Evolutionary conservation across 2,113 vertebrate genomes (phyloP).

Genomic region (Corythaixoides concolor): DNA sequence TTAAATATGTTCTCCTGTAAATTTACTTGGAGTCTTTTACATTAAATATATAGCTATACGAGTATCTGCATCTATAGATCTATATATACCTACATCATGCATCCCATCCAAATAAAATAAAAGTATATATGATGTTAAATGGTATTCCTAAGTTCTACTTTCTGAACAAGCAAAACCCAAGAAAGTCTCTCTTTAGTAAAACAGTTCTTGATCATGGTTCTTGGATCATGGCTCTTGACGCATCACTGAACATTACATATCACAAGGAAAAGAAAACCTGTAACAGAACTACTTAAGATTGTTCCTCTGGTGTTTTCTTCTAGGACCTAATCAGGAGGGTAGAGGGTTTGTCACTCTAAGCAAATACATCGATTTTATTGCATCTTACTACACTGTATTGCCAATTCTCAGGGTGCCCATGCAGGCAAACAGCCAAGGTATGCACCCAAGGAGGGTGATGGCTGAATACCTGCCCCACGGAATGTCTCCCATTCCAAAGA

Average conservation of each 20-base stretch:
- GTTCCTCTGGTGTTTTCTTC: not conserved
- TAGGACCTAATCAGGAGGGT: not conserved
- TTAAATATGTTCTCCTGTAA: not conserved
- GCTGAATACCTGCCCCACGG: too few species aligned
- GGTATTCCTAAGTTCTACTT: not conserved
- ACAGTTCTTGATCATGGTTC: not conserved
- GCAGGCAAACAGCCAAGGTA: not conserved
- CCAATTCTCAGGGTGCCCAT: not conserved
- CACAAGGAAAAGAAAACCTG: not conserved
- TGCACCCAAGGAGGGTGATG: not conserved
- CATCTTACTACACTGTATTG: fast-evolving
- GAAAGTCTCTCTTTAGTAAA: not conserved
- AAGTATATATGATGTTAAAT: not conserved
- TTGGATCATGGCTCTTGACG: not conserved
- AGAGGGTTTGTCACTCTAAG: not conserved
- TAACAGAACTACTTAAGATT: not conserved
- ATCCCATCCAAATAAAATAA: not conserved
- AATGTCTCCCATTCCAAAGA: not conserved
- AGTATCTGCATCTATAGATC: not conserved
- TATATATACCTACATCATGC: not conserved
- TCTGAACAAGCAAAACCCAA: not conserved
- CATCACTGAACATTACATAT: not conserved
- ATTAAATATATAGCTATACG: not conserved
- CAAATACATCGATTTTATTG: not conserved
- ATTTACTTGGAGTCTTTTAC: not conserved